Percentiles rank a stretch among this genome's conserved stretches.
Conservation (phyloP, 2,888 invertebrate genomes). For the Drosophila seclusa region DNA sequence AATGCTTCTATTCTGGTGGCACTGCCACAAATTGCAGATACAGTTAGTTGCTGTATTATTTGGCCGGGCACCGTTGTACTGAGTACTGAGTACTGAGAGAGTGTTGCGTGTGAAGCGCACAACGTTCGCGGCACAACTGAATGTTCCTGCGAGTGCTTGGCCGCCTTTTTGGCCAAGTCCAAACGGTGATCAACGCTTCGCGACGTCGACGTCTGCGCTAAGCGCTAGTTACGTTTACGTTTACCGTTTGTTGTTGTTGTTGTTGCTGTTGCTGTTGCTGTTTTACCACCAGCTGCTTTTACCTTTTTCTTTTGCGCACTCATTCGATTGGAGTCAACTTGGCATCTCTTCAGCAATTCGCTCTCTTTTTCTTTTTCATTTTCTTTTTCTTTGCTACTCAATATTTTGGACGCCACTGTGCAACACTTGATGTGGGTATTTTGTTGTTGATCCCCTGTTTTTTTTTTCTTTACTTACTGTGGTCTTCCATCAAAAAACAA, state of each 20-base stretch:
- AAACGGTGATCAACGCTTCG: constrained; percentile 39
- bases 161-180: constrained; percentile 80
- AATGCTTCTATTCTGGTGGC: constrained; percentile 36
- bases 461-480: constrained; percentile 47
- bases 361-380: constrained; percentile 23
- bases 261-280: constrained; percentile 34
- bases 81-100: constrained; percentile 4
- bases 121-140: constrained; percentile 84
- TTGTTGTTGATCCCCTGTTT: constrained; percentile 39
- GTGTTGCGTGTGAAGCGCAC: constrained; percentile 82
- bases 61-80: constrained; percentile 22
- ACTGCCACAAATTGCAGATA: constrained; percentile 38
- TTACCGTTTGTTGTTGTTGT: constrained; percentile 54
- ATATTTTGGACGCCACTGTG: constrained; percentile 59
- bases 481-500: constrained; percentile 55
- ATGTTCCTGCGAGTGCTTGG: constrained; percentile 75
- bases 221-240: constrained; percentile 56
- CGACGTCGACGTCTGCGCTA: constrained; percentile 33
- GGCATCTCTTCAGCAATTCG: constrained; percentile 37
- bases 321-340: constrained; percentile 45
- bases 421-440: constrained; percentile 51
- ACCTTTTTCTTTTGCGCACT: constrained; percentile 72
- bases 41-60: constrained; percentile 42
- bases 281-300: constrained; percentile 60
- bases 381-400: constrained; percentile 4